Evolutionary conservation across 2,888 invertebrate species (phyloP).

Genomic region (Sphaeridia pumilis): DNA sequence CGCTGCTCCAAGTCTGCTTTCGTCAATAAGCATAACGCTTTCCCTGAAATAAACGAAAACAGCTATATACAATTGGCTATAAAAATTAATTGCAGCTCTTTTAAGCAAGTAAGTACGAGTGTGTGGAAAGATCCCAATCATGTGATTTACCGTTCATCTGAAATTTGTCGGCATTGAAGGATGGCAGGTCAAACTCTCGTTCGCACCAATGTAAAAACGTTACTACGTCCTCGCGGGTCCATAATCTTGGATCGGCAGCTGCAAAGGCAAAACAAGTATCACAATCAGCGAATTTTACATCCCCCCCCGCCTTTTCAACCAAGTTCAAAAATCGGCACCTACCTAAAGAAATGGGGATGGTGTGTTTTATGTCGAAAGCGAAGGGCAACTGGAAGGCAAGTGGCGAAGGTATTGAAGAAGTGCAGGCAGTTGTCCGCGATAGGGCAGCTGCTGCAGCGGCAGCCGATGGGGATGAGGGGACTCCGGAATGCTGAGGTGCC

Average conservation of each 20-base stretch:
- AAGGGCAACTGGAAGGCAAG: conserved; percentile 51
- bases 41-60: conserved; percentile 46
- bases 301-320: too few species aligned
- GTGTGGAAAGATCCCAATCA: conserved; percentile 29
- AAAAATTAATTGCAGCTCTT: background rate
- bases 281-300: background rate
- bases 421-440: conserved; percentile 25
- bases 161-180: conserved; percentile 84
- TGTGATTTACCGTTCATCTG: conserved; percentile 74
- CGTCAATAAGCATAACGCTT: conserved; percentile 80
- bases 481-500: conserved; percentile 47
- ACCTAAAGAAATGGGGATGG: conserved; percentile 64
- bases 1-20: conserved; percentile 81
- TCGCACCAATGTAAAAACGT: conserved; percentile 84
- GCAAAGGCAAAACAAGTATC: conserved; percentile 29
- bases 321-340: conserved; percentile 32
- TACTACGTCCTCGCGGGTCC: conserved; percentile 80
- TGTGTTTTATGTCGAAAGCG: conserved; percentile 70
- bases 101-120: background rate
- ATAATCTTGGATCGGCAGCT: conserved; percentile 76
- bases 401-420: conserved; percentile 38
- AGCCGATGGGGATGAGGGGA: conserved; percentile 32
- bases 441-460: conserved; percentile 33
- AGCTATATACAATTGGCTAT: background rate
- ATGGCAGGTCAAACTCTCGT: conserved; percentile 79